Evolutionary conservation across 2,113 vertebrate genomes (phyloP), one percentile per base, ranked within the genome.

Genomic region (Saguinus imperator): DNA sequence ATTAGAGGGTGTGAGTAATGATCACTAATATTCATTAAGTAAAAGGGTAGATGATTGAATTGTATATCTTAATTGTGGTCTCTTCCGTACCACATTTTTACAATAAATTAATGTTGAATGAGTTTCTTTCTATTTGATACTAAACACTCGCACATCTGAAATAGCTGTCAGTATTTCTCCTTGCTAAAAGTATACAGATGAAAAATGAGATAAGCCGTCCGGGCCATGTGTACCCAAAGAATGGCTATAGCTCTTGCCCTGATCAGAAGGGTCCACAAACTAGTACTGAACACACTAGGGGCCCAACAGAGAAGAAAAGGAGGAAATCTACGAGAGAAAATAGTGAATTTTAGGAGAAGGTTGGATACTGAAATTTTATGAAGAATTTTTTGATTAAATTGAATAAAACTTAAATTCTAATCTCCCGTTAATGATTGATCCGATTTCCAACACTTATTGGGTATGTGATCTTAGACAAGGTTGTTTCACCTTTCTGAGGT

Each of bases 1-100:
- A 82, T 40, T 93, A 76, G 40, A 14, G 29, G 8, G 2, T 79
- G 45, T 16, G 17, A 66, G 25, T 6, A 87, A 75, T 80, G 89
- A 95, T 75, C 72, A 79, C 16, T 87, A 72, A 93, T 79, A 88
- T 14, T 90, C 48, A 8, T 43, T 57, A 70, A 87, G n/a, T 90
- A 76, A 85, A 87, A 88, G 21, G 11, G 87, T 87, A 96, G 87
- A 45, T 92, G 32, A 48, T 17, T 84, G 37, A 89, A 58, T 50
- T 52, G 0, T 20, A 29, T 55, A 27, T 86, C 14, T 89, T 87
- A 79, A 73, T 84, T 81, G 29, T 76, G 21, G 3, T 45, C 12
- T 79, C 55, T 70, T 89, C 27, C 88, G 1, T 73, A 50, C 32
- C 20, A 12, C 32, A 88, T 94, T 93, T 98, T 94, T 61, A 64